Base-by-base conservation (phyloP, 2,888 invertebrate genomes). In the Branchinecta sandiegonensis region DNA sequence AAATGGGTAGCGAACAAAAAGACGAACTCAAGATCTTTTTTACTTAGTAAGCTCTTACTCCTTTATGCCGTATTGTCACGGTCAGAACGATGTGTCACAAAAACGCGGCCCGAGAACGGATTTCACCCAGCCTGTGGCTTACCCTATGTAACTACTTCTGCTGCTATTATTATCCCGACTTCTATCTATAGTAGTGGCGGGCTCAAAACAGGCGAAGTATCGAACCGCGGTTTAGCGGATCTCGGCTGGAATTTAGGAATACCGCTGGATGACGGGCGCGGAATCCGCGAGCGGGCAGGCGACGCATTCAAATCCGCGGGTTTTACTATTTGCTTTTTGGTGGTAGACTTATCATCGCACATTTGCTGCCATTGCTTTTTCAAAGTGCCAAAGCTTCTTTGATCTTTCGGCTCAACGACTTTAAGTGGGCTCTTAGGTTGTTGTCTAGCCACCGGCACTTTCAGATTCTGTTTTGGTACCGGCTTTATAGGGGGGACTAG, bases 351-450 rank as follows among this genome's bases (percentile, higher is more conserved):
- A 67, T 80, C 80, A 12, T 81, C 82, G 72, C 86, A 86, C 72
- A 89, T 80, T 79, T 87, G 83, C 76, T 90, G 89, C 90, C 90
- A 90, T 75, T 87, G 87, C 75, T 87, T 84, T 75, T 89, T 89
- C 70, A 90, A 78, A 71, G 86, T 82, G 37, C 86, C 82, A 79
- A 89, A 90, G 75, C 87, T 85, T 70, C 83, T 83, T 23, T 84
- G 85, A 67, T 83, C 84, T 6, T 73, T 72, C 48, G 47, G 65
- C 50, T 47, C 68, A n/a, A 48, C 65, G 9, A 13, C 48, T 65
- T 14, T 66, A 10, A 14, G 46, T 13, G 17, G 47, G 23, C 46
- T n/a, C 37, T 37, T 23, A 46, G 14, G 50, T 17, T n/a, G n/a
- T 17, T n/a, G 67, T 14, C 56, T 47, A 48, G 46, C 65, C 10